Percentiles rank a stretch among this genome's conserved stretches.
These are phyloP conservation scores for Alligator mississippiensis DNA, from an alignment of 2,113 vertebrate genomes.

Conservation along the genomic window DNA sequence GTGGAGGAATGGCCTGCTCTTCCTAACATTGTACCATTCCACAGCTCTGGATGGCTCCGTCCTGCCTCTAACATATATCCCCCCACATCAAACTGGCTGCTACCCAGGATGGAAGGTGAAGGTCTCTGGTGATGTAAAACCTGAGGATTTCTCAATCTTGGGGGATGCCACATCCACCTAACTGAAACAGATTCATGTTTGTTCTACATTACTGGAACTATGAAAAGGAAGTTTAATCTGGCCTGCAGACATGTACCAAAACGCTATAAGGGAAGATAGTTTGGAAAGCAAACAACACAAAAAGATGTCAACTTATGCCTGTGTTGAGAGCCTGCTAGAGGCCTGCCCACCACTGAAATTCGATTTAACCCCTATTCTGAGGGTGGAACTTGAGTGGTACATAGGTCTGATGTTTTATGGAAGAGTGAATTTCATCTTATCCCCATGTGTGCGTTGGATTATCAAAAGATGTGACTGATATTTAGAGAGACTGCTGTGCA, in stretches of 20 bases:
- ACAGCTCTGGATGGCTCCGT: background rate
- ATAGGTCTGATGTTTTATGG: background rate
- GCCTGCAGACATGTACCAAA: background rate
- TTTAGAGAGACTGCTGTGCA: background rate
- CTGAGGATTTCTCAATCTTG: background rate
- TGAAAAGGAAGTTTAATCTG: background rate
- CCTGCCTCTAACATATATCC: background rate
- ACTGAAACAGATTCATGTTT: background rate
- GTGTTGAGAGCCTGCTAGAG: background rate
- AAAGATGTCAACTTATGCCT: too few species aligned
- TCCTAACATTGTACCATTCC: background rate
- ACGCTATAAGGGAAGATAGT: background rate
- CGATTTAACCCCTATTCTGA: background rate
- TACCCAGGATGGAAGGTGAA: too few species aligned
- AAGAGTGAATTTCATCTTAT: background rate
- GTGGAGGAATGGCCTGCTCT: background rate
- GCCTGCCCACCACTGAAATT: background rate
- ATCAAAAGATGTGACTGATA: background rate
- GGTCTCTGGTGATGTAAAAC: background rate
- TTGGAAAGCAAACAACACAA: background rate
- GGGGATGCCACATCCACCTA: background rate
- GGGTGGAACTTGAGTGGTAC: background rate
- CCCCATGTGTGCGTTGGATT: background rate
- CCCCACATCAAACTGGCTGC: too few species aligned
- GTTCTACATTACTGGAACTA: too few species aligned